Evolutionary conservation across 2,888 invertebrate species (phyloP), one percentile per base, ranked within the genome.

Genomic region (Hemistola chrysoprasaria): DNA sequence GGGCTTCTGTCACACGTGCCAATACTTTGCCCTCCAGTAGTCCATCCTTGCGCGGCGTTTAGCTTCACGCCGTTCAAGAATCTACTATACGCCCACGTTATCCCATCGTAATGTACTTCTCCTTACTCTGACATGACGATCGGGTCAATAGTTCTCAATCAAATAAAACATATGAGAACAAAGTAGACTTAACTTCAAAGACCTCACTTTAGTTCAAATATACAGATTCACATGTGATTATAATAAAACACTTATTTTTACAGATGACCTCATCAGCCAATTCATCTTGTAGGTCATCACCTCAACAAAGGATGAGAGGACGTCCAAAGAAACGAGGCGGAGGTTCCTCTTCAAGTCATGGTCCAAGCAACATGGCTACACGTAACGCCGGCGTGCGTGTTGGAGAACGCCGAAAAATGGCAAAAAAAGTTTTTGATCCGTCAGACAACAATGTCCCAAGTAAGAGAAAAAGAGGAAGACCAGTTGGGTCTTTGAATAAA

Each of bases 351-450:
- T 40, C 49, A n/a, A 71, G 64, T 52, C 75, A 66, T 41, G 68
- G 72, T 10, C 62, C 65, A 8, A 73, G 70, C 33, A 63, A 63
- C 30, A 76, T 59, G 40, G 60, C 65, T 3, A 76, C 70, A 16
- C 61, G 81, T 32, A 82, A 72, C 62, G 73, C 83, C 3, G 84
- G 69, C 8, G 84, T 91, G 4, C 80, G 92, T 22, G 91, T 91
- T 9, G 92, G 92, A 5, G 92, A 91, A 57, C 75, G 92, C 49
- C 78, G 92, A 36, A 92, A 94, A 92, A 92, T 95, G 89, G 95
- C 95, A 0, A 95, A 95, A 67, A 94, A 94, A 70, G 95, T 96
- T 0, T 96, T 95, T 68, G 95, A 96, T 78, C 96, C 96, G 1
- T 95, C 95, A 0, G 95, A 95, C 62, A 94, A 93, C 54, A 94